These are phyloP conservation scores for Cremastobaeus sp. DNA, from an alignment of 2,888 invertebrate genomes.

Conservation along the genomic window DNA sequence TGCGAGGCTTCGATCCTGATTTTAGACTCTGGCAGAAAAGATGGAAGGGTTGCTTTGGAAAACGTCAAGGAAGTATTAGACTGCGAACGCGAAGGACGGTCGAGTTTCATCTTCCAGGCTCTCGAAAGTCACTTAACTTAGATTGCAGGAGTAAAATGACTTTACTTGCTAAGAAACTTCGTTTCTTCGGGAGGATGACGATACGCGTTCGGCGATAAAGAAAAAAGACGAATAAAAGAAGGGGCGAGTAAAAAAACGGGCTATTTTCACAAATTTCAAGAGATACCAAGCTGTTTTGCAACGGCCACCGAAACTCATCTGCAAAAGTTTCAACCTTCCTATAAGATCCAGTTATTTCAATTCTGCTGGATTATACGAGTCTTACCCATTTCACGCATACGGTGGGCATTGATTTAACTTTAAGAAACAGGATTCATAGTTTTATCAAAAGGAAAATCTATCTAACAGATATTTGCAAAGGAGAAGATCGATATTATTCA, in stretches of 20 bases:
- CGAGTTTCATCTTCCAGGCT: conserved; percentile 74
- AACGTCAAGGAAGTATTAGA: conserved; percentile 51
- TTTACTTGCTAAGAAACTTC: conserved; percentile 76
- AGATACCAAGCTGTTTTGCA: conserved; percentile 51
- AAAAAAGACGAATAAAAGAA: conserved; percentile 55
- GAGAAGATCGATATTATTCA: no score
- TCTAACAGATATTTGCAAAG: no score
- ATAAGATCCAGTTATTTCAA: conserved; percentile 46
- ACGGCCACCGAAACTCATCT: conserved; percentile 31
- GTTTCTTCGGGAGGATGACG: conserved; percentile 62
- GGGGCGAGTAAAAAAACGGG: conserved; percentile 40
- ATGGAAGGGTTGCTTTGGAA: conserved; percentile 53
- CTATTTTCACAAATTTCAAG: conserved; percentile 45
- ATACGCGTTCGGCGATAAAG: conserved; percentile 43
- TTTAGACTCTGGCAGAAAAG: conserved; percentile 38
- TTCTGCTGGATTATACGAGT: conserved; percentile 26
- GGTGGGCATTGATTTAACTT: conserved; percentile 22
- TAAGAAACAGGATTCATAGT: conserved; percentile 14
- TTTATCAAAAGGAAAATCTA: no score
- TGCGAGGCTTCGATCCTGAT: conserved; percentile 42
- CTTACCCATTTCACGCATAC: conserved; percentile 42
- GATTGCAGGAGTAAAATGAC: conserved; percentile 77
- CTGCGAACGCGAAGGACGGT: conserved; percentile 49
- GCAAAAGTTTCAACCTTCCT: conserved; percentile 36
- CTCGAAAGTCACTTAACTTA: conserved; percentile 79